Base-by-base conservation (phyloP, 2,113 vertebrate species). In the Australoheros scitulus region DNA sequence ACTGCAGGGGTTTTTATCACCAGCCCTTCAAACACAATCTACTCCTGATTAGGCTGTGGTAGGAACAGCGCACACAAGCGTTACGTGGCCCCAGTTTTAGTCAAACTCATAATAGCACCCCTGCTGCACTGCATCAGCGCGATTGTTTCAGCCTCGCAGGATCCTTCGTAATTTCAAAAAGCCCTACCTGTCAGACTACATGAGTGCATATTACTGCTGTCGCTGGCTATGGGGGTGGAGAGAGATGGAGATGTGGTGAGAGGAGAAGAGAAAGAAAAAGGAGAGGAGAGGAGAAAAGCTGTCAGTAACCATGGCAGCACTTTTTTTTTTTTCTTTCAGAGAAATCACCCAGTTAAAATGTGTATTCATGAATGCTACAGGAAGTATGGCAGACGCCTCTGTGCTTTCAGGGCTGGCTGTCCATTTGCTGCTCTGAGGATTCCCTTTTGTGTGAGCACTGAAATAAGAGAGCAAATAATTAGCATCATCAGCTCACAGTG, bases 261-360 rank as follows among this genome's bases (percentile, higher is more conserved):
- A 58, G 60, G 10, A 57, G 36, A 64, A 26, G 65, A 76, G 61
- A 74, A 41, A 78, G 55, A 72, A n/a, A 85, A 36, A 76, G 15
- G 9, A 68, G 41, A 47, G 14, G 75, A 85, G 52, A 88, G 63
- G 84, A 89, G 81, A 83, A 76, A 76, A 76, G 85, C 86, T 84
- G 81, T 58, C 89, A 68, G 95, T 96, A 95, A 93, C 95, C 92
- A 95, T 92, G 93, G 94, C 83, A 94, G 94, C 94, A 79, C 20
- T 9, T 8, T 29, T 60, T 50, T 24, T 47, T 9, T 15, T n/a
- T 0, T n/a, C 1, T 64, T 34, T 14, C 20, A 3, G 24, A 1
- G 3, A 63, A 85, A 74, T 76, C 70, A 76, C 29, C 74, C 80
- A 50, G 52, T 65, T 74, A 87, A 87, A 81, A 77, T 60, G 20